phyloP scores from a whole-genome alignment of 2,888 invertebrate species.

The Hyposoter dolosus region DNA sequence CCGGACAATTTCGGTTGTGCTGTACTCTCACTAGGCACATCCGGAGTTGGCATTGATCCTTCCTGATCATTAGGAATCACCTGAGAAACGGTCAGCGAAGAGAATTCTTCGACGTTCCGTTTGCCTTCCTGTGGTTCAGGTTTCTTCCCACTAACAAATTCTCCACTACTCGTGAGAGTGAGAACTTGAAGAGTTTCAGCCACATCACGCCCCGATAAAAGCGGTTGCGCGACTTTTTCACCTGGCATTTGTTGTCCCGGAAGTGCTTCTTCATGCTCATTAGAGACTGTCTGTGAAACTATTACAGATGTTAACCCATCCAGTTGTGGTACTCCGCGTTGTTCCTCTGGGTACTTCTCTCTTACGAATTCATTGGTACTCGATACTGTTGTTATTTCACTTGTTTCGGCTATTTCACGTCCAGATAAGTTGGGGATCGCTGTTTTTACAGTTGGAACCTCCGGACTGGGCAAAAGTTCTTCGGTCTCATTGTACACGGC shows the following conservation, averaged over 20 bases:
- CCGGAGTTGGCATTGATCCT: constrained; percentile 66
- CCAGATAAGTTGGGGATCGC: constrained; percentile 81
- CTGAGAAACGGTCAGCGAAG: constrained; percentile 68
- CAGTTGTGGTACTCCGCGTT: constrained; percentile 68
- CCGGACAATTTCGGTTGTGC: constrained; percentile 81
- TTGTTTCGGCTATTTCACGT: constrained; percentile 78
- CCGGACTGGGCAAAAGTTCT: constrained; percentile 72
- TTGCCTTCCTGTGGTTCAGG: constrained; percentile 75
- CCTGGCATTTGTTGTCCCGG: constrained; percentile 72
- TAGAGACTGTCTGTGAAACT: constrained; percentile 71
- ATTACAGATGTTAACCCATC: constrained; percentile 69
- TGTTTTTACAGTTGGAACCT: constrained; percentile 77
- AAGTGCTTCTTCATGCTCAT: constrained; percentile 70
- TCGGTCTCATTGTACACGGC: constrained; percentile 74
- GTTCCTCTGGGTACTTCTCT: constrained; percentile 67
- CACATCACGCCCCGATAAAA: constrained; percentile 79
- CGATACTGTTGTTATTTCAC: constrained; percentile 74
- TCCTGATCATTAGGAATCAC: constrained; percentile 73
- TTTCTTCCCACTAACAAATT: constrained; percentile 72
- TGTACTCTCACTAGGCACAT: constrained; percentile 79
- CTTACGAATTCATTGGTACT: constrained; percentile 75
- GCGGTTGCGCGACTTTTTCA: constrained; percentile 78
- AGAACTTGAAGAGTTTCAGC: constrained; percentile 75
- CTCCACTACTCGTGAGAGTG: constrained; percentile 76
- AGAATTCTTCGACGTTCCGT: constrained; percentile 72